These are phyloP conservation scores for Ennomos fuscantarius DNA, from an alignment of 2,888 invertebrate genomes.

Conservation along the genomic window DNA sequence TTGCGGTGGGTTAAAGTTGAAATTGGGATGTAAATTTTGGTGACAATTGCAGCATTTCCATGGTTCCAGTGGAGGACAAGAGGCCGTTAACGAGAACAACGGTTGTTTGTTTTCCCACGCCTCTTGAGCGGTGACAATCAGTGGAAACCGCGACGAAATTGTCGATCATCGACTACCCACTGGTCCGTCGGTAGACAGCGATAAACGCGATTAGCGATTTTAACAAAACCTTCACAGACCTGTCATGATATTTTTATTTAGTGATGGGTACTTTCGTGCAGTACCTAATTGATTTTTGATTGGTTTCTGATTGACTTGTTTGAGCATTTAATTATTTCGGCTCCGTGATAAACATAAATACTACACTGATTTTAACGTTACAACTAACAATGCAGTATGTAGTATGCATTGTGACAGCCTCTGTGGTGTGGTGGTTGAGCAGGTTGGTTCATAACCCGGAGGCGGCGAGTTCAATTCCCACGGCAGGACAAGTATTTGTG, in stretches of 20 bases:
- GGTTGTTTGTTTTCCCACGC: constrained; percentile 78
- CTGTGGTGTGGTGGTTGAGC: no score
- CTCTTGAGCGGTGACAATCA: constrained; percentile 60
- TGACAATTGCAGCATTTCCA: constrained; percentile 54
- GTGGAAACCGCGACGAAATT: constrained; percentile 55
- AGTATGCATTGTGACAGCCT: no score
- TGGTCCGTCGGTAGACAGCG: constrained; percentile 50
- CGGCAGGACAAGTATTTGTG: no score
- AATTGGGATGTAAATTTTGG: constrained; percentile 45
- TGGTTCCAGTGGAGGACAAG: constrained; percentile 58
- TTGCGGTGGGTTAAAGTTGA: constrained; percentile 35
- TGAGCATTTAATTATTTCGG: no score
- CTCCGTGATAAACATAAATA: no score
- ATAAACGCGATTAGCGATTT: constrained; percentile 21
- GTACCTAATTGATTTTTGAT: neutral
- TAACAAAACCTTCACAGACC: neutral
- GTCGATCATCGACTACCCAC: constrained; percentile 49
- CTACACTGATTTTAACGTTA: no score
- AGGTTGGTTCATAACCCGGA: no score
- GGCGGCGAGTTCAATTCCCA: no score
- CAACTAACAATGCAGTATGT: no score
- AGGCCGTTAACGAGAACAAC: constrained; percentile 67
- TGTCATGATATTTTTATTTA: neutral
- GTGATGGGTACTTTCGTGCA: neutral
- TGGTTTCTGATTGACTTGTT: no score